Evolutionary conservation across 2,797 vertebrate species (phyloP), one percentile per base, ranked within the genome.

Genomic region (Crypturellus tataupa): DNA sequence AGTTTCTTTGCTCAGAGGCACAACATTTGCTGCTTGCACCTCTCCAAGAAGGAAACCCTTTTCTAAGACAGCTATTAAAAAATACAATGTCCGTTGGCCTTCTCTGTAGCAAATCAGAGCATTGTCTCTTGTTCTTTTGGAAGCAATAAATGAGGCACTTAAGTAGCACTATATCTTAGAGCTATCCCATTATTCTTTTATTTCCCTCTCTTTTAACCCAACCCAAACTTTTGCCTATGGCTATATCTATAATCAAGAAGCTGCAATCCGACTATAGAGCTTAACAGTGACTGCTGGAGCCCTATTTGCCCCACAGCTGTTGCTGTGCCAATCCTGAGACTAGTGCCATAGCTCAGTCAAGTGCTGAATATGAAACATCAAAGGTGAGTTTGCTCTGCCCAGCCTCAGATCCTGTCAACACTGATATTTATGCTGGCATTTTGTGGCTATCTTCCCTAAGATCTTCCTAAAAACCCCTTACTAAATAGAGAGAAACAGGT

Each of bases 61-160:
- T 94, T 83, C 58, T 59, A 78, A 78, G 75, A 60, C 21, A 63
- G 37, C 65, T 78, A n/a, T 85, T 89, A 89, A 90, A 95, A 75
- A 8, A 19, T 68, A 75, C 15, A 49, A 8, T 21, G 15, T 40
- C 70, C 53, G 58, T 78, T 80, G 75, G 65, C 70, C 71, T 88
- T 80, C 39, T 19, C 56, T 88, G 49, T 59, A 91, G 68, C 42
- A 86, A 80, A 88, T 42, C 51, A 81, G 64, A 90, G 25, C 35
- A 80, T 72, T 67, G 75, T 94, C 83, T 67, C 79, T 35, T 33
- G 44, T 40, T 88, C 47, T 64, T 94, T 85, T 80, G 47, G 76
- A 95, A 88, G 35, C n/a, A 88, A 80, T 80, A 83, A 89, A 91
- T 49, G 47, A 12, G 92, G 39, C 46, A 53, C 42, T 81, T 79